phyloP scores from a whole-genome alignment of 2,113 vertebrate species.

The Thermophis baileyi region DNA sequence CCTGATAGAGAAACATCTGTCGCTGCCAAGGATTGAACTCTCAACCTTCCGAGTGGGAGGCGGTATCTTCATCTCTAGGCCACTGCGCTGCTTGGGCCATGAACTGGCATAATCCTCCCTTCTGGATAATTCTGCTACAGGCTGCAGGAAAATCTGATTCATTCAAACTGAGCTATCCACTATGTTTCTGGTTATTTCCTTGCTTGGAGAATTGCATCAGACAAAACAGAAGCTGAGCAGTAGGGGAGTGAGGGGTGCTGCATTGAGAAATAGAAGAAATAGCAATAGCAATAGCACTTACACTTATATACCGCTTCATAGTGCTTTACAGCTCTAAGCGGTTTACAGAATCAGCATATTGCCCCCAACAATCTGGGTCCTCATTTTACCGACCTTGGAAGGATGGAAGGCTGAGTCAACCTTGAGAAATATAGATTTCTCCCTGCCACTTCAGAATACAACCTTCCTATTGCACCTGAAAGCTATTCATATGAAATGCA shows the following conservation, averaged over 20 bases:
- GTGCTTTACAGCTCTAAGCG: background rate
- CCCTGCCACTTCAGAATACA: background rate
- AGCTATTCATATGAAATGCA: background rate
- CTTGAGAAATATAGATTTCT: background rate
- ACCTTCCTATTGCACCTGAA: background rate
- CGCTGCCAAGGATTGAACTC: background rate
- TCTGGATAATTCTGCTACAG: background rate
- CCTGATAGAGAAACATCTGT: background rate
- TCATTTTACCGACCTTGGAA: background rate
- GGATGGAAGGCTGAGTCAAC: background rate
- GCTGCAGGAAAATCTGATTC: background rate
- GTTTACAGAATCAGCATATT: background rate
- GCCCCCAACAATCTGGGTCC: background rate
- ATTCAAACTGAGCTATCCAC: background rate
- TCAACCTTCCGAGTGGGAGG: background rate
- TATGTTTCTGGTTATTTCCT: background rate
- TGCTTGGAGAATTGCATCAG: background rate
- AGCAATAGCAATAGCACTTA: background rate
- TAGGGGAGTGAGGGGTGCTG: background rate
- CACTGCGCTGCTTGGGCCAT: background rate
- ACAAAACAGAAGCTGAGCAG: background rate
- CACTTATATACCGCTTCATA: background rate
- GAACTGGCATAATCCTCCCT: background rate
- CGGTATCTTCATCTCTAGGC: background rate
- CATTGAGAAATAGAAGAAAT: background rate